These are phyloP conservation scores for Lepus oiostolus DNA, from an alignment of 2,797 vertebrate genomes.

Conservation along the genomic window DNA sequence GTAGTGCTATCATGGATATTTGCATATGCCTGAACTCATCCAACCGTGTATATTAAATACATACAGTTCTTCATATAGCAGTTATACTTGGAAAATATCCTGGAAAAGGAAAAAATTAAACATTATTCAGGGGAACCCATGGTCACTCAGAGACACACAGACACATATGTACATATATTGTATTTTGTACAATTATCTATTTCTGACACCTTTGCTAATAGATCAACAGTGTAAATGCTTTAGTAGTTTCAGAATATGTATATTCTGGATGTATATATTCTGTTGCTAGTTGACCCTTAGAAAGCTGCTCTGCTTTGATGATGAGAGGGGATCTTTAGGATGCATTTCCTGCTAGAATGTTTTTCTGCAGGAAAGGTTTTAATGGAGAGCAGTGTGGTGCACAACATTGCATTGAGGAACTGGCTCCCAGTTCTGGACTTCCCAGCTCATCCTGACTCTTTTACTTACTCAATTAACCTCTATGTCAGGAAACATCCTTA, in stretches of 20 bases:
- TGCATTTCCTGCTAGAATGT: neutral
- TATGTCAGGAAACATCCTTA: neutral
- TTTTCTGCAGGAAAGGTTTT: neutral
- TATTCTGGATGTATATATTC: too few relatives aligned
- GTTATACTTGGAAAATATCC: neutral
- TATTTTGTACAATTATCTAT: neutral
- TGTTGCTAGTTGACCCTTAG: neutral
- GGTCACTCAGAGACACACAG: accelerated
- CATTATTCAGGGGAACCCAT: neutral
- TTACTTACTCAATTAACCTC: neutral
- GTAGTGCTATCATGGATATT: neutral
- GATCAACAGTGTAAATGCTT: neutral
- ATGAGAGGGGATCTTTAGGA: neutral
- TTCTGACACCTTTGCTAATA: neutral
- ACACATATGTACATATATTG: accelerated
- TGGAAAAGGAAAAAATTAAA: neutral
- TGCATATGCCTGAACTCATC: neutral
- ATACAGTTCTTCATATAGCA: neutral
- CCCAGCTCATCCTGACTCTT: neutral
- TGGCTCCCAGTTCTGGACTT: neutral
- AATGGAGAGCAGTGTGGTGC: accelerated
- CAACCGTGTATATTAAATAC: neutral
- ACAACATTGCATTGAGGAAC: neutral
- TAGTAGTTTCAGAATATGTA: neutral
- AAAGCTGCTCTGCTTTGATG: neutral